Conservation (phyloP, 2,888 invertebrate species). For the Thereva nobilitata region DNA sequence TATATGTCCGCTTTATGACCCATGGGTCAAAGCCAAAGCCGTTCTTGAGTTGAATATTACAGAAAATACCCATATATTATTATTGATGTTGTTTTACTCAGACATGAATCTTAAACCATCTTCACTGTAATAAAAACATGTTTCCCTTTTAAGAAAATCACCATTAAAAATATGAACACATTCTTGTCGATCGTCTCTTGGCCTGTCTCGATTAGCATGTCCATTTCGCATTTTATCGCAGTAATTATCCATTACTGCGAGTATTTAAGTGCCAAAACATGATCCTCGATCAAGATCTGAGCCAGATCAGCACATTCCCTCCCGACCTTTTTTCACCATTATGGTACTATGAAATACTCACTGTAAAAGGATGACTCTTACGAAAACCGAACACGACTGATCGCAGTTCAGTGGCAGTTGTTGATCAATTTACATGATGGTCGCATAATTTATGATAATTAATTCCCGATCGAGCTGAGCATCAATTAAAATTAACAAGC, state of each 20-base stretch:
- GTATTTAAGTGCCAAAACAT: conserved; percentile 36
- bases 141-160: too few relatives aligned
- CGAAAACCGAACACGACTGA: conserved; percentile 33
- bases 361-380: conserved; percentile 22
- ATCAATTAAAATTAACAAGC: conserved; percentile 34
- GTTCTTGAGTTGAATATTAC: too few relatives aligned
- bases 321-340: too few relatives aligned
- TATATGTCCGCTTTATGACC: too few relatives aligned
- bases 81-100: too few relatives aligned
- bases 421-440: conserved; percentile 22
- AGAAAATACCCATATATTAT: too few relatives aligned
- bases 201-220: neutral
- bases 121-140: too few relatives aligned
- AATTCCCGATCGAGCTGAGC: conserved; percentile 27
- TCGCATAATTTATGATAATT: conserved; percentile 31
- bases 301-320: conserved; percentile 6
- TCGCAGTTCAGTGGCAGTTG: conserved; percentile 22
- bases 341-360: neutral
- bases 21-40: too few relatives aligned
- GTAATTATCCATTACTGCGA: conserved; percentile 23
- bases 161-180: too few relatives aligned
- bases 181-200: too few relatives aligned
- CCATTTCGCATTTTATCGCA: neutral
- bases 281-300: conserved; percentile 17
- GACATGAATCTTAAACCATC: too few relatives aligned